These are phyloP conservation scores for Hypothenemus hampei DNA, from an alignment of 1,140 invertebrate genomes.

Conservation along the genomic window DNA sequence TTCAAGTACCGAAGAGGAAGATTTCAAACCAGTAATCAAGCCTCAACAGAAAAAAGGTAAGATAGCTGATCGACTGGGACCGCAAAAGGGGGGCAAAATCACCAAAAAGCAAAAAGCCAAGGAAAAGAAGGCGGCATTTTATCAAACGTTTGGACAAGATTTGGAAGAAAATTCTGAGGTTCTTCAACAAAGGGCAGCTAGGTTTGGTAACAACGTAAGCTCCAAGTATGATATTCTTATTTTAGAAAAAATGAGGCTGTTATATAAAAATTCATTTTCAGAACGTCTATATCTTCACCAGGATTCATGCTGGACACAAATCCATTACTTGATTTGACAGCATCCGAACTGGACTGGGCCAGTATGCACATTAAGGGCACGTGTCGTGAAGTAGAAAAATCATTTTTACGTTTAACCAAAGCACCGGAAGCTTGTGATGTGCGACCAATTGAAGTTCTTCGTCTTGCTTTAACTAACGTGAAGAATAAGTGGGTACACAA, in stretches of 20 bases:
- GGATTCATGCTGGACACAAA: constrained; percentile 32
- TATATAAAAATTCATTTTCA: too few species aligned
- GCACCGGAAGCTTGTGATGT: constrained; percentile 89
- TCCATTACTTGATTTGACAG: constrained; percentile 25
- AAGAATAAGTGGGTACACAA: constrained; percentile 84
- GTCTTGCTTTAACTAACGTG: constrained; percentile 80
- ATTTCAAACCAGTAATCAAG: constrained; percentile 44
- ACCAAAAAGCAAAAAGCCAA: constrained; percentile 53
- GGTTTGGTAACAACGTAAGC: constrained; percentile 58
- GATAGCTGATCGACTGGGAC: constrained; percentile 42
- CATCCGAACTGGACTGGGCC: constrained; percentile 73
- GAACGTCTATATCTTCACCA: neutral
- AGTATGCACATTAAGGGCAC: constrained; percentile 89
- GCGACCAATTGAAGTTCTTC: constrained; percentile 79
- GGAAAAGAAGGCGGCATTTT: constrained; percentile 60
- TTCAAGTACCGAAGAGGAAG: constrained; percentile 39
- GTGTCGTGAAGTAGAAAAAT: constrained; percentile 89
- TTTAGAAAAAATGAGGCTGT: too few species aligned
- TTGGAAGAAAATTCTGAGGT: constrained; percentile 67
- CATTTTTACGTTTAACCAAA: constrained; percentile 90
- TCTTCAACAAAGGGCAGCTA: constrained; percentile 77
- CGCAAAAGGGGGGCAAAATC: constrained; percentile 37
- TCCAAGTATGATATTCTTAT: too few species aligned
- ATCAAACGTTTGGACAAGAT: constrained; percentile 61
- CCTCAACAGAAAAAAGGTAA: constrained; percentile 48